These are phyloP conservation scores for Prinia subflava DNA, from an alignment of 2,113 vertebrate species.

Conservation along the genomic window DNA sequence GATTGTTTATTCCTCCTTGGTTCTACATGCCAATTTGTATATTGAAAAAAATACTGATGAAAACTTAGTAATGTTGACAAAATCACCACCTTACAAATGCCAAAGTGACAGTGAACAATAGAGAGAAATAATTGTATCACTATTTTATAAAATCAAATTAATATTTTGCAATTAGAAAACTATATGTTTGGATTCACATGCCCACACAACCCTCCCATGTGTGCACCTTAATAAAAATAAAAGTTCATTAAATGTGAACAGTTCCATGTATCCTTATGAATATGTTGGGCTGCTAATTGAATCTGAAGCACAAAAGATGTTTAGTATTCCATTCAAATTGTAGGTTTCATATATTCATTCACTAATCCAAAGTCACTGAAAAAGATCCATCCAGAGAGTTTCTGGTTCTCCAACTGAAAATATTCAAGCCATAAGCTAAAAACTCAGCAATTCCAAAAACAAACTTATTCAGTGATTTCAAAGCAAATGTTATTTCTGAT, in stretches of 20 bases:
- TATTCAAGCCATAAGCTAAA: neutral
- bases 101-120: accelerated
- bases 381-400: neutral
- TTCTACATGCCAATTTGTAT: neutral
- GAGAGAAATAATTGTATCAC: neutral
- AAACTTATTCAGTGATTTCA: neutral
- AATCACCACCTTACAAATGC: neutral
- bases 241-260: neutral
- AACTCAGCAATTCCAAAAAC: neutral
- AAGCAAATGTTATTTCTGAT: neutral
- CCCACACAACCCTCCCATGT: neutral
- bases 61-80: neutral
- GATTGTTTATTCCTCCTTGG: neutral
- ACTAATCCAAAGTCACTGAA: neutral
- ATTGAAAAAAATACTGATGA: neutral
- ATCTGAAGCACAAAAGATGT: neutral
- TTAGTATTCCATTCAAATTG: neutral
- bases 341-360: neutral
- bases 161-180: neutral
- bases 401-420: neutral
- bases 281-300: neutral
- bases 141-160: neutral
- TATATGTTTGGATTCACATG: neutral
- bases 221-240: neutral
- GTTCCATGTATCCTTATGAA: neutral